Evolutionary conservation across 2,113 vertebrate species (phyloP).

Genomic region (Tenrec ecaudatus): DNA sequence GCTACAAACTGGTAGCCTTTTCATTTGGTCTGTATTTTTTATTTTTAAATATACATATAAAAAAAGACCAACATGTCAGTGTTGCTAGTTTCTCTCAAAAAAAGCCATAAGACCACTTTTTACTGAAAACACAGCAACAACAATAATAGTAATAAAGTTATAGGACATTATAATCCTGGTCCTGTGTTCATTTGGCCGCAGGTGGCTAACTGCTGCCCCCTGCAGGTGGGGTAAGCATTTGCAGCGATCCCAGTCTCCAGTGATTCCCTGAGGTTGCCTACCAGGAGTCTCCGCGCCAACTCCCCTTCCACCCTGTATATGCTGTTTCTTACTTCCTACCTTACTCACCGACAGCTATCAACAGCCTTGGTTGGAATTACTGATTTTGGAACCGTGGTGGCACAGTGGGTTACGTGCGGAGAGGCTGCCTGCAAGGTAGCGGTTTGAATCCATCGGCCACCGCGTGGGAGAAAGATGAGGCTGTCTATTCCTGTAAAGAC

Average conservation of each 20-base stretch:
- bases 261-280: background rate
- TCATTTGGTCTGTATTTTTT: background rate
- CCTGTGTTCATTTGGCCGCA: background rate
- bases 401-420: too few relatives aligned
- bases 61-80: background rate
- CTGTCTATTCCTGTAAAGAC: background rate
- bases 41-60: background rate
- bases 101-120: background rate
- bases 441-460: background rate
- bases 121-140: too few relatives aligned
- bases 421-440: background rate
- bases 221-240: conserved; percentile 69
- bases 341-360: background rate
- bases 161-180: background rate
- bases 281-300: background rate
- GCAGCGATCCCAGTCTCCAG: background rate
- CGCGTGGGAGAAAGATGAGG: background rate
- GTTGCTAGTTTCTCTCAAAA: background rate
- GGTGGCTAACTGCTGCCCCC: conserved; percentile 70
- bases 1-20: background rate
- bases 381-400: background rate
- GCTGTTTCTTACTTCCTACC: background rate
- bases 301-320: background rate
- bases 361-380: background rate
- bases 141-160: too few relatives aligned